Evolutionary conservation across 2,113 vertebrate species (phyloP).

Genomic region (Psephotus haematonotus): DNA sequence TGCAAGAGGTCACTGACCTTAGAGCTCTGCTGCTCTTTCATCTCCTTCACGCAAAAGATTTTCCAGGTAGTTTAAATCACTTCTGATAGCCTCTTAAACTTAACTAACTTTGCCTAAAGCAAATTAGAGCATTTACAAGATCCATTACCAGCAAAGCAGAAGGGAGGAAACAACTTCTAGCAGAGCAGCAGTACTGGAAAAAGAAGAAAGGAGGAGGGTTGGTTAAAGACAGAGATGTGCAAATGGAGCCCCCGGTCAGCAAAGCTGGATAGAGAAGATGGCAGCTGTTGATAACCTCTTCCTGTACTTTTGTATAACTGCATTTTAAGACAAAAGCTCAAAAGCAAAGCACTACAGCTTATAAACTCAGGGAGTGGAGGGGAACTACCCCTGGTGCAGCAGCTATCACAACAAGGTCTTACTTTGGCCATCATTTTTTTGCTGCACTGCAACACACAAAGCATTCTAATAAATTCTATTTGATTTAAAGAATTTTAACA

Average conservation of each 20-base stretch:
- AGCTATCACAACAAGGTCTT: background rate
- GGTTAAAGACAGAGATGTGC: background rate
- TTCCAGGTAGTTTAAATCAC: constrained; percentile 11
- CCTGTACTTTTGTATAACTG: background rate
- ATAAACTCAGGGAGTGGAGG: background rate
- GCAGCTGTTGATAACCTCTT: background rate
- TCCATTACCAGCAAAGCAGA: background rate
- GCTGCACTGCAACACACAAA: background rate
- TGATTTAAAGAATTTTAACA: background rate
- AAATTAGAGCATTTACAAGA: constrained; percentile 16
- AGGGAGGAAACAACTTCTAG: background rate
- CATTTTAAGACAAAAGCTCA: background rate
- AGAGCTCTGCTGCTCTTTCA: constrained; percentile 10
- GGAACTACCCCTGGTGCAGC: background rate
- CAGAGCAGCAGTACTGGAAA: background rate
- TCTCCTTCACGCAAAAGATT: constrained; percentile 5
- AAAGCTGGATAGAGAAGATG: background rate
- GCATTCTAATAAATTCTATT: background rate
- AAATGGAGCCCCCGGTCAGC: background rate
- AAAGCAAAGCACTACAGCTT: background rate
- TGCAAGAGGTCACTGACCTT: background rate
- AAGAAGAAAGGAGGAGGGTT: background rate
- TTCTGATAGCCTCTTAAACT: constrained; percentile 39
- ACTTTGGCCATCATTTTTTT: background rate
- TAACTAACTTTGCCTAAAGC: constrained; percentile 40